phyloP scores from a whole-genome alignment of 2,797 vertebrate genomes.

The Lycodopsis pacificus region DNA sequence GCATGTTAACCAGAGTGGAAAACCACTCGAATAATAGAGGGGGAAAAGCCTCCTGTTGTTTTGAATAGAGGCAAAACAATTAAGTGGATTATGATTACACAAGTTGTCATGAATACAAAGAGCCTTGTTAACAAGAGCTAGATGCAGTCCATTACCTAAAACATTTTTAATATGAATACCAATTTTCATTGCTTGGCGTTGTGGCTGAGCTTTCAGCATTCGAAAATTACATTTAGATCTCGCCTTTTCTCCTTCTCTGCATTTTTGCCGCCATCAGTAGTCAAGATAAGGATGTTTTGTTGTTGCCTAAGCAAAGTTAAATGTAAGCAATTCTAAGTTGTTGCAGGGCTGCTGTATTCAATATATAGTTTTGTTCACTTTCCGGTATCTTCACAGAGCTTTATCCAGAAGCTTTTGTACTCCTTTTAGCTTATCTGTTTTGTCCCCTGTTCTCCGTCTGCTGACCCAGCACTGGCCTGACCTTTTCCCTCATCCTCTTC shows the following conservation, averaged over 20 bases:
- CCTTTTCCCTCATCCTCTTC: slow-evolving; percentile 5
- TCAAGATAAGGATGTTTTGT: neutral
- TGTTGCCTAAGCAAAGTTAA: neutral
- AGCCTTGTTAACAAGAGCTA: slow-evolving; percentile 14
- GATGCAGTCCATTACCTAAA: slow-evolving; percentile 11
- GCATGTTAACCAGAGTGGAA: slow-evolving; percentile 55
- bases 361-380: neutral
- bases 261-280: neutral
- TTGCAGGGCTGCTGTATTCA: neutral
- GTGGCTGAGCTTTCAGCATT: neutral
- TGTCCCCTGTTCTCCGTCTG: neutral
- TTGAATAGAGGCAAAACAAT: slow-evolving; percentile 31
- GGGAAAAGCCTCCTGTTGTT: neutral
- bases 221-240: neutral
- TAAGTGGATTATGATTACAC: slow-evolving; percentile 10
- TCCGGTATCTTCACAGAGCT: neutral
- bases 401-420: neutral
- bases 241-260: neutral
- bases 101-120: slow-evolving; percentile 33
- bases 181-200: neutral
- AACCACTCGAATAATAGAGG: slow-evolving; percentile 23
- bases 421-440: neutral
- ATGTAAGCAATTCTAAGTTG: neutral
- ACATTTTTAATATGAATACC: neutral
- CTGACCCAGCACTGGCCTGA: neutral